phyloP scores from a whole-genome alignment of 2,113 vertebrate genomes.

The Isurus oxyrinchus region DNA sequence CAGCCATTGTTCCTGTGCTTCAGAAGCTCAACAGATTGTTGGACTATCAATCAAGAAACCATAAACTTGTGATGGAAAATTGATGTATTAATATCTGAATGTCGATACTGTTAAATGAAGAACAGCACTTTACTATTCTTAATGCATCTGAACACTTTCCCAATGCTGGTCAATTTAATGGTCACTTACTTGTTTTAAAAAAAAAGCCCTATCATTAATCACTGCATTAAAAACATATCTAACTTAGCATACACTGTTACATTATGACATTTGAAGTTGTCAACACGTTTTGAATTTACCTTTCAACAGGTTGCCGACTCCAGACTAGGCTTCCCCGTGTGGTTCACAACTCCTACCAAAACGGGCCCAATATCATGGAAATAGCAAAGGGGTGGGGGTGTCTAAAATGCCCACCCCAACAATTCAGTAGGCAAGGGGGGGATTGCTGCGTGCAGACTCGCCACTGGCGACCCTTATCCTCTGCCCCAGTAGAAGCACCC shows the following conservation, averaged over 20 bases:
- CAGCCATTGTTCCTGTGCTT: background rate
- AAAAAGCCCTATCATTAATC: background rate
- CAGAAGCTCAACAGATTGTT: background rate
- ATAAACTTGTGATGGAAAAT: background rate
- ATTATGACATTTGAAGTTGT: background rate
- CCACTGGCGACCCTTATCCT: background rate
- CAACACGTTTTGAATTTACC: background rate
- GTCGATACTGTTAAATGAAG: background rate
- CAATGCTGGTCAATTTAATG: background rate
- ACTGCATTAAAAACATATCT: background rate
- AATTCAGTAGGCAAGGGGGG: background rate
- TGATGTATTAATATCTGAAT: background rate
- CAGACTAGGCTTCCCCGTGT: background rate
- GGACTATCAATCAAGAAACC: background rate
- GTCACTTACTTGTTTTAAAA: background rate
- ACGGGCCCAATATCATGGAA: background rate
- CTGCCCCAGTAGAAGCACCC: background rate
- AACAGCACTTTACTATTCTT: background rate
- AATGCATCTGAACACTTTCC: background rate
- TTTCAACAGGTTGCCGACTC: background rate
- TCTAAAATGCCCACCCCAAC: background rate
- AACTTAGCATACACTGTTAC: background rate
- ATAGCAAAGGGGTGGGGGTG: no score
- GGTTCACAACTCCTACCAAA: background rate
- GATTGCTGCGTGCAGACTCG: background rate